Conservation (phyloP, 2,888 invertebrate genomes). For the Isotomurus palustris region DNA sequence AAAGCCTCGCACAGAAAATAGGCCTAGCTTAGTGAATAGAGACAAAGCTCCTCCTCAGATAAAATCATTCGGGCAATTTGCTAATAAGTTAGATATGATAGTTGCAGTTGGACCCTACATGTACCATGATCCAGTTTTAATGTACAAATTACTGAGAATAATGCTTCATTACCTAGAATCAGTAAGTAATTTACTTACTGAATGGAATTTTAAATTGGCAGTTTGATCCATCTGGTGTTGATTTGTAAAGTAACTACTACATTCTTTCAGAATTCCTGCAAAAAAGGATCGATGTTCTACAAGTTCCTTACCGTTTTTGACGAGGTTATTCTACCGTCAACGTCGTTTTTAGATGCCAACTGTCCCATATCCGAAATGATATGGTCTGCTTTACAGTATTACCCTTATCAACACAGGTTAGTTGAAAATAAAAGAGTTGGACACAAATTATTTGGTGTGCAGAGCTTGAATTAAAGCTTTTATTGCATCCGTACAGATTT, state of each 20-base stretch:
- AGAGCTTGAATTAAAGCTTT: not conserved
- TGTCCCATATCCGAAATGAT: conserved; percentile 95
- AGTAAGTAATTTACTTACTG: conserved; percentile 43
- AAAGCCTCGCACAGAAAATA: conserved; percentile 14
- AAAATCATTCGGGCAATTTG: conserved; percentile 66
- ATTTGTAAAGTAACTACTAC: conserved; percentile 5
- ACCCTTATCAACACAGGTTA: conserved; percentile 76
- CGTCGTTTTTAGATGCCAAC: conserved; percentile 88
- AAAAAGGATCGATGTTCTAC: conserved; percentile 60
- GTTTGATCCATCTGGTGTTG: not conserved
- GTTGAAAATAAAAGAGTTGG: not conserved
- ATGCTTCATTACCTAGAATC: conserved; percentile 53
- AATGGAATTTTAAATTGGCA: not conserved
- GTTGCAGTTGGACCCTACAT: conserved; percentile 80
- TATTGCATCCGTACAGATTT: conserved; percentile 56
- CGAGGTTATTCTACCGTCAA: conserved; percentile 79
- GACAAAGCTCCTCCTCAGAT: conserved; percentile 62
- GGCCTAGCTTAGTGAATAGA: conserved; percentile 22
- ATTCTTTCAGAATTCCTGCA: conserved; percentile 44
- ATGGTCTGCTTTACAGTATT: conserved; percentile 80
- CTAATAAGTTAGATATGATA: conserved; percentile 75
- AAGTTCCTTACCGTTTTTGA: conserved; percentile 83
- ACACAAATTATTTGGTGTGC: not conserved
- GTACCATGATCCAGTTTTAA: conserved; percentile 78
- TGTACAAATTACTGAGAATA: conserved; percentile 73